Evolutionary conservation across 1,140 invertebrate genomes (phyloP), one percentile per base, ranked within the genome.

Genomic region (Notospermus geniculatus): DNA sequence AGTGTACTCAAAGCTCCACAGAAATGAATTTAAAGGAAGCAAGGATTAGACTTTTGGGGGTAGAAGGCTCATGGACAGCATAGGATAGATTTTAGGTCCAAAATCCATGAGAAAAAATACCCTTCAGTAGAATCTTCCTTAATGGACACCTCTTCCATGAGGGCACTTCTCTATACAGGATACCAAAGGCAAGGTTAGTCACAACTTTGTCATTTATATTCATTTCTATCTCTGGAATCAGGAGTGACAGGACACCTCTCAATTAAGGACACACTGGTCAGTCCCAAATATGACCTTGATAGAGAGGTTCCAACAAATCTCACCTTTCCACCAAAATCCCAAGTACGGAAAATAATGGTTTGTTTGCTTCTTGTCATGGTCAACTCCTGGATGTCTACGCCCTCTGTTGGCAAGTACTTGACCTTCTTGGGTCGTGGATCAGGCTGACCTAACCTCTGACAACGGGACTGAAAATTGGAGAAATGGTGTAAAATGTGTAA

Each of bases 321-420:
- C 65, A 84, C 82, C 82, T 97, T 95, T 0, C 96, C 96, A n/a
- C 95, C 95, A 84, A 99, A 99, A 81, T 99, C 97, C 96, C 97
- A 99, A 0, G 95, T 98, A 59, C 95, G 84, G 82, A 99, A 98
- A n/a, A 92, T 89, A 50, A 98, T 90, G 0, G 68, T 72, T 23
- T 57, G 59, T 39, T 65, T 57, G 25, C 64, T 72, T 27, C 70
- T 68, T 2, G 62, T 52, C 91, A 98, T 58, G 5, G 71, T 62
- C 90, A 98, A 72, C 22, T 94, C 92, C 57, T 92, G 90, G 61
- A 98, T 97, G 76, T 98, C 95, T 15, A 98, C 95, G 2, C 95
- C 95, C 55, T 97, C 95, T 0, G 95, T 98, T 0, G 95, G 97
- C 73, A 79, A 55, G 2, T 90, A 89, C 52, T 88, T 85, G 0